Evolutionary conservation across 2,888 invertebrate species (phyloP), one percentile per base, ranked within the genome.

Genomic region (Drosophila tanythrix): DNA sequence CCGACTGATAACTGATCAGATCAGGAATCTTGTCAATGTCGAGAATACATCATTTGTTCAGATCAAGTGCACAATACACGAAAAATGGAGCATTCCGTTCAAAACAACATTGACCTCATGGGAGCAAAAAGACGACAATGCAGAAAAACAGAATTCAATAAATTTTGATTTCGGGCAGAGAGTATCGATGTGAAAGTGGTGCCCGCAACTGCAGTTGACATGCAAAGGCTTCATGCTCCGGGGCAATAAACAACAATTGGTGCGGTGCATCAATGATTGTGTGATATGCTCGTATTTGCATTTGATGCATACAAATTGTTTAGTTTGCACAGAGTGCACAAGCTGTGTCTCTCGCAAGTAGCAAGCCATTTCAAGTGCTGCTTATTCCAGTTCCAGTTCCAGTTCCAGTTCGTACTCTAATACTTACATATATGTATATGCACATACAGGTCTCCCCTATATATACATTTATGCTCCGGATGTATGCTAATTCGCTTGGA

Each of bases 221-320:
- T 58, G 43, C 55, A 68, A 67, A 50, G 51, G 21, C 29, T 27
- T 61, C 50, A 25, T 55, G 60, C 52, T 7, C 31, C 50, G 48
- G 46, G 38, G 79, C 67, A 79, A 87, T 81, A 79, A 83, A 75
- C 73, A 81, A 76, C 70, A 76, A 85, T 82, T 74, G 79, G 65
- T 57, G 68, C 64, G 79, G 65, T 57, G 68, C 64, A 67, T 81
- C 73, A 68, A 81, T 77, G 73, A 82, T 79, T 88, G 81, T 79
- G 66, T 69, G 76, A 70, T 79, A 74, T 70, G 53, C 56, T 60
- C 27, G 6, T 63, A 76, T 81, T 88, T 88, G 74, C 84, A 85
- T 79, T 76, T 71, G 77, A 75, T 83, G 79, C 81, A 76, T 76
- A 70, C 79, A 68, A 81, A 85, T 75, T 70, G 71, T 68, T 64